Conservation (phyloP, 2,888 invertebrate species). For the Diarsia dahlii region DNA sequence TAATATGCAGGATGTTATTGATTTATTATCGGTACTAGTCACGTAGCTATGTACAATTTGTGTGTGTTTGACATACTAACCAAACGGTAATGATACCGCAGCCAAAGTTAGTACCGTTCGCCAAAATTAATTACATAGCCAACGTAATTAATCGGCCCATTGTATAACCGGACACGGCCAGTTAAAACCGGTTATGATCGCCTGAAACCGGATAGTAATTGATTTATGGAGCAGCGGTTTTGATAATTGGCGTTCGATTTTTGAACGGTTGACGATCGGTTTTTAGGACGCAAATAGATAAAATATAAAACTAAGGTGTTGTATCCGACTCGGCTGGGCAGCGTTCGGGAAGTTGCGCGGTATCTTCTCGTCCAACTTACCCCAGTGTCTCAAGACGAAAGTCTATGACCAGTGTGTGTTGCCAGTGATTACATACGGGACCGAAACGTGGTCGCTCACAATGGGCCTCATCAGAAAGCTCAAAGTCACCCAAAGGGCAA, state of each 20-base stretch:
- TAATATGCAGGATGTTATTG: neutral
- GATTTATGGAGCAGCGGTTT: constrained; percentile 36
- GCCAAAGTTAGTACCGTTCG: constrained; percentile 45
- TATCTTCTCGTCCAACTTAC: too few species aligned
- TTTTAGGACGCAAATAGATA: neutral
- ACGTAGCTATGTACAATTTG: neutral
- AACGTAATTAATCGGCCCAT: constrained; percentile 52
- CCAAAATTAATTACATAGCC: constrained; percentile 57
- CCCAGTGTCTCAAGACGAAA: too few species aligned
- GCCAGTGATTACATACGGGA: too few species aligned
- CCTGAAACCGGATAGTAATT: constrained; percentile 42
- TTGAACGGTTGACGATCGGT: neutral
- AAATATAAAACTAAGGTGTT: too few species aligned
- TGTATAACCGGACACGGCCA: constrained; percentile 43
- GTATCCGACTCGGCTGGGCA: too few species aligned
- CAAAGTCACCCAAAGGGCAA: too few species aligned
- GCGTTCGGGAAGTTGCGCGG: too few species aligned
- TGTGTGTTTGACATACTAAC: constrained; percentile 24
- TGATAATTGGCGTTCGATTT: constrained; percentile 11
- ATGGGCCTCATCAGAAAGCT: too few species aligned
- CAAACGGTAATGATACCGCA: constrained; percentile 42
- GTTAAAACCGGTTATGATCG: constrained; percentile 54
- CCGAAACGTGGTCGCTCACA: too few species aligned
- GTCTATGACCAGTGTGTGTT: too few species aligned
- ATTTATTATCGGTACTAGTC: neutral